A percentile compares a stretch with the other conserved stretches of the same genome.
phyloP scores from a whole-genome alignment of 2,888 invertebrate genomes.

The Conops quadrifasciatus region DNA sequence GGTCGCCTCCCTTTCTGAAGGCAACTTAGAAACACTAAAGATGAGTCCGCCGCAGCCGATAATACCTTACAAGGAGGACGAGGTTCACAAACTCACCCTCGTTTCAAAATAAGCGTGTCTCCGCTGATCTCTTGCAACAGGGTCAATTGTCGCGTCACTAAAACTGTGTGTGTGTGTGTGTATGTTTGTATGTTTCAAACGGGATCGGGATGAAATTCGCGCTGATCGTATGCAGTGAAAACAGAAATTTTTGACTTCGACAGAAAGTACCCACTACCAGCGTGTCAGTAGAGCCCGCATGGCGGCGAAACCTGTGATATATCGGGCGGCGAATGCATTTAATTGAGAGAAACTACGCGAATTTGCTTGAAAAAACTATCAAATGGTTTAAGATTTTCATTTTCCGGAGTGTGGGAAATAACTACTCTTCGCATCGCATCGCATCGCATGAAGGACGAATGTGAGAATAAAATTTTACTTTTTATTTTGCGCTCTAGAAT shows the following conservation, averaged over 20 bases:
- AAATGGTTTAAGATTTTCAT: constrained; percentile 25
- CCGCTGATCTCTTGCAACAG: background rate
- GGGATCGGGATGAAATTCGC: constrained; percentile 21
- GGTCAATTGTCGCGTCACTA: constrained; percentile 1
- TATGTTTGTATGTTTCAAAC: too few relatives aligned
- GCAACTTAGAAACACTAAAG: background rate
- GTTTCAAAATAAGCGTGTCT: background rate
- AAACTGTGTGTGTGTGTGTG: background rate
- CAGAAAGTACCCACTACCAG: constrained; percentile 15
- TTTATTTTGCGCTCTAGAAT: constrained; percentile 1
- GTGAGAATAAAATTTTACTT: constrained; percentile 7
- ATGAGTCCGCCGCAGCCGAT: background rate
- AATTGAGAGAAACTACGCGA: constrained; percentile 27
- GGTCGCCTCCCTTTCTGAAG: constrained; percentile 1
- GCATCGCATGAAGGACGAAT: background rate
- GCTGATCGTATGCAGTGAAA: constrained; percentile 22
- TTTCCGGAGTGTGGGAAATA: constrained; percentile 28
- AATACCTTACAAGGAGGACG: background rate
- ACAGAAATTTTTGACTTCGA: constrained; percentile 17
- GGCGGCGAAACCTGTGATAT: constrained; percentile 47
- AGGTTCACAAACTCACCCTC: background rate
- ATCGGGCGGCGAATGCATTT: constrained; percentile 27
- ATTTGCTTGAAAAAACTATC: constrained; percentile 14
- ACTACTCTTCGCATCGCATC: background rate
- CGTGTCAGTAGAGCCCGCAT: constrained; percentile 50